A percentile compares a stretch with the other conserved stretches of the same genome.
phyloP scores from a whole-genome alignment of 2,888 invertebrate genomes.

The Trissolcus japonicus region DNA sequence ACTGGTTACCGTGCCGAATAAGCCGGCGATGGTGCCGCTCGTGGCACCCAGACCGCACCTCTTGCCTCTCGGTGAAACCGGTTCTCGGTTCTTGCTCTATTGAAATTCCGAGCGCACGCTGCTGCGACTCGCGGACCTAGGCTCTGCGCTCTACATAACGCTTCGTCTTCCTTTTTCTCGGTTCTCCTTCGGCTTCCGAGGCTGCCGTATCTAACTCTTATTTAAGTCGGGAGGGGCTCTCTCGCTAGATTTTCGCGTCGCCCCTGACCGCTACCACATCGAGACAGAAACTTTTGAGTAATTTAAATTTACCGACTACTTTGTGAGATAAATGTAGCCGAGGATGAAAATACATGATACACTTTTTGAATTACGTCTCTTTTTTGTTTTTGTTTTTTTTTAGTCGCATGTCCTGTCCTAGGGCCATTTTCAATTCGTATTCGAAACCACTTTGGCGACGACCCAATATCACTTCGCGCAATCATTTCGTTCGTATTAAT shows the following conservation, averaged over 20 bases:
- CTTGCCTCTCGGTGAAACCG: slow-evolving; percentile 61
- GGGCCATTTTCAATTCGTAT: slow-evolving; percentile 11
- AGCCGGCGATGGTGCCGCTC: slow-evolving; percentile 41
- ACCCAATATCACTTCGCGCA: slow-evolving; percentile 33
- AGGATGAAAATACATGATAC: slow-evolving; percentile 55
- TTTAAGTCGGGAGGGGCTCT: slow-evolving; percentile 45
- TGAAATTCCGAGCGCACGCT: slow-evolving; percentile 63
- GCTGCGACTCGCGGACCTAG: slow-evolving; percentile 45
- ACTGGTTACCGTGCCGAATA: slow-evolving; percentile 50
- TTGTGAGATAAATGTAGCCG: slow-evolving; percentile 49
- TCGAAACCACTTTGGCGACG: slow-evolving; percentile 46
- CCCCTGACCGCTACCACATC: slow-evolving; percentile 34
- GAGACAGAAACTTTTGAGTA: slow-evolving; percentile 51
- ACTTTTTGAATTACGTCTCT: slow-evolving; percentile 47
- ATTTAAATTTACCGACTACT: slow-evolving; percentile 56
- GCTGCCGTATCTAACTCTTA: slow-evolving; percentile 31
- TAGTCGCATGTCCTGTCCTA: too few relatives aligned
- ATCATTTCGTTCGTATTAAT: slow-evolving; percentile 46
- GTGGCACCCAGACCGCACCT: slow-evolving; percentile 52
- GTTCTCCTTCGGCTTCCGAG: slow-evolving; percentile 1
- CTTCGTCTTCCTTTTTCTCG: slow-evolving; percentile 21
- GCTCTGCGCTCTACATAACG: slow-evolving; percentile 51
- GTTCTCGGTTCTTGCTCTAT: slow-evolving; percentile 69
- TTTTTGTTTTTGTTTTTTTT: too few relatives aligned
- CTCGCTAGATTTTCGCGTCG: slow-evolving; percentile 49